Percentiles rank a stretch among this genome's conserved stretches.
Evolutionary conservation across 2,113 vertebrate species (phyloP).

Genomic region (Microtus pennsylvanicus): DNA sequence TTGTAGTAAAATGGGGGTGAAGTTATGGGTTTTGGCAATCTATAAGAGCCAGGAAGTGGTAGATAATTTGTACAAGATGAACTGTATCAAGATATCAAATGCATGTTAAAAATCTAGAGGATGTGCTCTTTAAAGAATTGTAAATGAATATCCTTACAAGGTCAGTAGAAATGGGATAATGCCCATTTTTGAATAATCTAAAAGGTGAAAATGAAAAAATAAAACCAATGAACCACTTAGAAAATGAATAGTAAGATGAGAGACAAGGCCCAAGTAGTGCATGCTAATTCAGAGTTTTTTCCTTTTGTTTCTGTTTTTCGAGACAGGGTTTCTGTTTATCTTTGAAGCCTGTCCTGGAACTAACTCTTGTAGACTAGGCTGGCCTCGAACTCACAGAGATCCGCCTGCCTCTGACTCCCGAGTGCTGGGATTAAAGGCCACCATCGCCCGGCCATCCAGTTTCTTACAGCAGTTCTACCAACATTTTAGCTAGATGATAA

Average conservation of each 20-base stretch:
- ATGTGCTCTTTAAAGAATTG: neutral
- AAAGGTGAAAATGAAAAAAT: slow-evolving; percentile 15
- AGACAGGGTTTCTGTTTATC: too few species aligned
- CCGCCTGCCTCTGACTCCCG: too few species aligned
- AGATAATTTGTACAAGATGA: neutral
- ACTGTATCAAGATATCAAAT: neutral
- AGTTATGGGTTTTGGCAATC: neutral
- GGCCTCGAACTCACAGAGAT: too few species aligned
- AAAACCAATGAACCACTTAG: neutral
- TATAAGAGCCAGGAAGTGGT: neutral
- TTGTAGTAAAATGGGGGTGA: neutral
- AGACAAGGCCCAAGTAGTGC: neutral
- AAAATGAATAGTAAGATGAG: slow-evolving; percentile 44
- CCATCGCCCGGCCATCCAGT: too few species aligned
- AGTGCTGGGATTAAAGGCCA: too few species aligned
- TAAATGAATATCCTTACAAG: slow-evolving; percentile 12
- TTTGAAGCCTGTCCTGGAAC: too few species aligned
- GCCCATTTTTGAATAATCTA: neutral
- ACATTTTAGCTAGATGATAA: neutral
- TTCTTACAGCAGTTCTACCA: neutral
- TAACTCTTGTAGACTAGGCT: too few species aligned
- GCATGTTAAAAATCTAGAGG: neutral
- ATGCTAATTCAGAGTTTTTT: neutral
- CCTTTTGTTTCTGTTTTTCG: too few species aligned
- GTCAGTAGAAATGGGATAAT: slow-evolving; percentile 28